Evolutionary conservation across 2,113 vertebrate genomes (phyloP).

Genomic region (Prunella fulvescens): DNA sequence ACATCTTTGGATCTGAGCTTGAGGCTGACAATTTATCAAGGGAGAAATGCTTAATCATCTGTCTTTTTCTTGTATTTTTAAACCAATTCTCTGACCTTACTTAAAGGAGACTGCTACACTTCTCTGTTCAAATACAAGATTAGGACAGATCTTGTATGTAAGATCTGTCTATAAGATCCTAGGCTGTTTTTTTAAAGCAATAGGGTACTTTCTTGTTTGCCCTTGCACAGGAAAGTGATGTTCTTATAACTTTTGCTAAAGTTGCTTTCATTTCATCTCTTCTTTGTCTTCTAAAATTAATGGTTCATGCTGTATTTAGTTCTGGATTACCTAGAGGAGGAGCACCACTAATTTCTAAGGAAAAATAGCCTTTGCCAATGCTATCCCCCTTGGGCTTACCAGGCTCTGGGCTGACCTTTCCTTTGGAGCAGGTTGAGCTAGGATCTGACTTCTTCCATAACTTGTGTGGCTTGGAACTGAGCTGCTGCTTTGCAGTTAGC

Average conservation of each 20-base stretch:
- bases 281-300: background rate
- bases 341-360: background rate
- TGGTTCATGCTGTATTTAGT: background rate
- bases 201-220: background rate
- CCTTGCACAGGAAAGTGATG: background rate
- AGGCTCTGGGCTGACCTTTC: conserved; percentile 12
- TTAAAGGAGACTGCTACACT: background rate
- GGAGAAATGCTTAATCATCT: conserved; percentile 21
- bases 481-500: background rate
- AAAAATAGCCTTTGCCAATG: background rate
- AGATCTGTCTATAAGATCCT: background rate
- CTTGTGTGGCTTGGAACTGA: conserved; percentile 20
- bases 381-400: background rate
- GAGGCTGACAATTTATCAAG: conserved; percentile 10
- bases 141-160: no score
- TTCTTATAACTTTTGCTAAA: background rate
- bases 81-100: background rate
- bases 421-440: background rate
- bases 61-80: conserved; percentile 21
- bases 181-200: background rate
- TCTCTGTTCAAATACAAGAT: background rate
- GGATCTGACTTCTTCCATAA: conserved; percentile 8
- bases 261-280: background rate
- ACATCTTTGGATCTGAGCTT: conserved; percentile 31
- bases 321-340: background rate